Percentiles rank a stretch among this genome's conserved stretches.
These are phyloP conservation scores for Drosophila lacertosa DNA, from an alignment of 1,140 invertebrate species.

Conservation along the genomic window DNA sequence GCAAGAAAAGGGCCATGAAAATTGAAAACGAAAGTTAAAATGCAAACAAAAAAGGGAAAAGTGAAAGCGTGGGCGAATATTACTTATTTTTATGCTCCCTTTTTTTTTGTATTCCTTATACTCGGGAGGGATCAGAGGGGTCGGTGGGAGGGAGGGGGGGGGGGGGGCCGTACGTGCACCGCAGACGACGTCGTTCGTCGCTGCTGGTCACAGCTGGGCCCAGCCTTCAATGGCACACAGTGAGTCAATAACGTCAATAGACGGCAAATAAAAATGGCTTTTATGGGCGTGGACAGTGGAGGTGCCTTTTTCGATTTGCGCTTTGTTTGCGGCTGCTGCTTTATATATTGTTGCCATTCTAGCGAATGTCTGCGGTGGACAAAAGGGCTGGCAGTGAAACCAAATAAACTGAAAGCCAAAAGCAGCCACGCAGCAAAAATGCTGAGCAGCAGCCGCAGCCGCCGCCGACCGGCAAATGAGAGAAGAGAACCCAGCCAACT, in stretches of 20 bases:
- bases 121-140: background rate
- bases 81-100: slow-evolving; percentile 71
- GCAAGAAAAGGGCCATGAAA: slow-evolving; percentile 56
- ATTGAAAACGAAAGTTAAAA: slow-evolving; percentile 77
- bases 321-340: slow-evolving; percentile 60
- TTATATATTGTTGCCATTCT: slow-evolving; percentile 55
- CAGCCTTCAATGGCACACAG: slow-evolving; percentile 19
- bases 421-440: slow-evolving; percentile 78
- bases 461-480: slow-evolving; percentile 1
- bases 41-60: slow-evolving; percentile 56
- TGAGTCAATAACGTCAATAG: slow-evolving; percentile 77
- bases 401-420: slow-evolving; percentile 70
- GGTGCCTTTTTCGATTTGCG: slow-evolving; percentile 52
- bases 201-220: slow-evolving; percentile 64
- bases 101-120: slow-evolving; percentile 15
- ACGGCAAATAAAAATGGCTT: slow-evolving; percentile 72
- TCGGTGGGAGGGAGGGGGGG: background rate
- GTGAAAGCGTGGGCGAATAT: slow-evolving; percentile 59
- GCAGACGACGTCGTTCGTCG: slow-evolving; percentile 14
- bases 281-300: slow-evolving; percentile 24
- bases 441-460: slow-evolving; percentile 27
- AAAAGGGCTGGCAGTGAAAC: slow-evolving; percentile 30
- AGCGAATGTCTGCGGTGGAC: slow-evolving; percentile 59
- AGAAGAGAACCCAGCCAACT: slow-evolving; percentile 10
- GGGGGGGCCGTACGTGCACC: background rate